Conservation (phyloP, 1,140 invertebrate species). For the Pollicipes pollicipes region DNA sequence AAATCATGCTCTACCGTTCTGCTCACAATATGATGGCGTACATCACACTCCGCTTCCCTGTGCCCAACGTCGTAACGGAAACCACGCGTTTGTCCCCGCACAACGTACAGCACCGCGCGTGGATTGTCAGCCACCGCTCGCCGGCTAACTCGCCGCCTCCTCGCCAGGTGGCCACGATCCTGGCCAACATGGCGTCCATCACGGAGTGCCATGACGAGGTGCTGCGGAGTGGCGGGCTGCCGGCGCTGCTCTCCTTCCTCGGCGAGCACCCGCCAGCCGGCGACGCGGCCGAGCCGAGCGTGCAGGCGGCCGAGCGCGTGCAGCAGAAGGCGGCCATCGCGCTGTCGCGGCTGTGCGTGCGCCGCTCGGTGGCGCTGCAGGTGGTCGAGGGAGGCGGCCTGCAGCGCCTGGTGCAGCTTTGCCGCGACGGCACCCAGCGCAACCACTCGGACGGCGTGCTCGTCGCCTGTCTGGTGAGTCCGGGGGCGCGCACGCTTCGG, state of each 20-base stretch:
- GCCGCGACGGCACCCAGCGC: slow-evolving; percentile 44
- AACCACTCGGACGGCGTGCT: slow-evolving; percentile 53
- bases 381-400: slow-evolving; percentile 58
- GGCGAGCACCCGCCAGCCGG: slow-evolving; percentile 35
- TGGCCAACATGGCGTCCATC: slow-evolving; percentile 56
- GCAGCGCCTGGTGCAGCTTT: slow-evolving; percentile 49
- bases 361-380: slow-evolving; percentile 47
- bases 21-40: no score
- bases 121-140: no score
- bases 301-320: slow-evolving; percentile 50
- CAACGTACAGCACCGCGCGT: no score
- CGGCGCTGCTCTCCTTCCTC: slow-evolving; percentile 55
- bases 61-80: no score
- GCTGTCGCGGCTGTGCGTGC: slow-evolving; percentile 54
- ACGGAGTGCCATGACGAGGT: slow-evolving; percentile 35
- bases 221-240: slow-evolving; percentile 35
- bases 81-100: no score
- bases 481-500: no score
- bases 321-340: slow-evolving; percentile 70
- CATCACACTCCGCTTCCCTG: no score
- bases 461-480: slow-evolving; percentile 50
- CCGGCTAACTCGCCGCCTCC: neutral
- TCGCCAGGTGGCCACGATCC: slow-evolving; percentile 43
- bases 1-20: no score
- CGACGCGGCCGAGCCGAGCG: slow-evolving; percentile 28